Conservation (phyloP, 2,888 invertebrate genomes). For the Muschampia plurimacula region DNA sequence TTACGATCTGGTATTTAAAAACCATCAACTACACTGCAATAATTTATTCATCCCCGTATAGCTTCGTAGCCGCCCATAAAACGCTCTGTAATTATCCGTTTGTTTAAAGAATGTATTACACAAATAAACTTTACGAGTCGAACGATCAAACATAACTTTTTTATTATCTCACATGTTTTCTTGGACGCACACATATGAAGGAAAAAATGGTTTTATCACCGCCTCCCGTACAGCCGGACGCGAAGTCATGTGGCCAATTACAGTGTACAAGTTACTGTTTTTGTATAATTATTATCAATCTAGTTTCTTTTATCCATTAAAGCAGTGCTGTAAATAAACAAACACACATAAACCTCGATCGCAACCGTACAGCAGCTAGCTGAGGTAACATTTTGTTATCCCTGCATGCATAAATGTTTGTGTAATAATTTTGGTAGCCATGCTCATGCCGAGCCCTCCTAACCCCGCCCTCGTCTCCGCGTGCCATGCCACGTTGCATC, state of each 20-base stretch:
- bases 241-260: conserved; percentile 58
- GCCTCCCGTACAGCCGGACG: conserved; percentile 57
- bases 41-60: conserved; percentile 66
- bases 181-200: conserved; percentile 57
- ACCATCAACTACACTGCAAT: conserved; percentile 54
- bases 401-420: conserved; percentile 82
- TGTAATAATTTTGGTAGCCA: conserved; percentile 76
- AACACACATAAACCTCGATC: conserved; percentile 61
- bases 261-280: conserved; percentile 48
- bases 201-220: conserved; percentile 62
- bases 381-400: conserved; percentile 76
- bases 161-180: conserved; percentile 82
- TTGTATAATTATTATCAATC: conserved; percentile 60
- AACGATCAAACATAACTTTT: conserved; percentile 76
- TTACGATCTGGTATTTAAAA: conserved; percentile 24
- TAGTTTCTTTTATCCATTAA: conserved; percentile 29
- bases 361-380: conserved; percentile 67
- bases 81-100: conserved; percentile 77
- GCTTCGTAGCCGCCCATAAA: conserved; percentile 70
- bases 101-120: conserved; percentile 80
- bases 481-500: conserved; percentile 62
- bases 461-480: conserved; percentile 43
- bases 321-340: conserved; percentile 63
- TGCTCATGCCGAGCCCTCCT: conserved; percentile 59
- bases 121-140: conserved; percentile 83